These are phyloP conservation scores for Acipenser ruthenus DNA, from an alignment of 2,797 vertebrate species.

Conservation along the genomic window DNA sequence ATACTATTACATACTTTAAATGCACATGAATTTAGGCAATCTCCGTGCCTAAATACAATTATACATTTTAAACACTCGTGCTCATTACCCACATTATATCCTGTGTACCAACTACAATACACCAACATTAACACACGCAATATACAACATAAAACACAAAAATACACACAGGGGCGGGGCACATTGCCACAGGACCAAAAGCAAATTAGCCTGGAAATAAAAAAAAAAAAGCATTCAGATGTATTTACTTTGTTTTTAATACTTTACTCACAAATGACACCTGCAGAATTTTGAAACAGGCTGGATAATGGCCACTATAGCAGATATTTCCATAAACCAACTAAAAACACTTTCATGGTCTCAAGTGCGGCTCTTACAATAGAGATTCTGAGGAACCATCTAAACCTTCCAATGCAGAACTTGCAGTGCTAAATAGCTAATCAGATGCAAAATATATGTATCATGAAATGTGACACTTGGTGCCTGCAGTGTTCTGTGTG, in stretches of 20 bases:
- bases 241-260: slow-evolving; percentile 63
- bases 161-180: no score
- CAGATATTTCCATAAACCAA: background rate
- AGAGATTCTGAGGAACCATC: background rate
- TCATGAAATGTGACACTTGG: slow-evolving; percentile 2
- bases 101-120: no score
- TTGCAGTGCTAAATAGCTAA: background rate
- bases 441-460: slow-evolving; percentile 7
- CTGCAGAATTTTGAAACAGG: background rate
- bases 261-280: slow-evolving; percentile 18
- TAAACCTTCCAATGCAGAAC: background rate
- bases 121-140: no score
- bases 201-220: slow-evolving; percentile 65
- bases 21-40: no score
- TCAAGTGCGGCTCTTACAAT: background rate
- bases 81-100: no score
- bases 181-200: slow-evolving; percentile 60
- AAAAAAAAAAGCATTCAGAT: slow-evolving; percentile 48
- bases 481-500: background rate
- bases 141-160: no score
- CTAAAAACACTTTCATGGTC: background rate
- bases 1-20: no score
- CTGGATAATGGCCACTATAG: background rate
- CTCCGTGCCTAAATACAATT: no score
- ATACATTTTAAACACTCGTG: no score